Conservation (phyloP, 2,797 vertebrate genomes). For the Cyclopterus lumpus region DNA sequence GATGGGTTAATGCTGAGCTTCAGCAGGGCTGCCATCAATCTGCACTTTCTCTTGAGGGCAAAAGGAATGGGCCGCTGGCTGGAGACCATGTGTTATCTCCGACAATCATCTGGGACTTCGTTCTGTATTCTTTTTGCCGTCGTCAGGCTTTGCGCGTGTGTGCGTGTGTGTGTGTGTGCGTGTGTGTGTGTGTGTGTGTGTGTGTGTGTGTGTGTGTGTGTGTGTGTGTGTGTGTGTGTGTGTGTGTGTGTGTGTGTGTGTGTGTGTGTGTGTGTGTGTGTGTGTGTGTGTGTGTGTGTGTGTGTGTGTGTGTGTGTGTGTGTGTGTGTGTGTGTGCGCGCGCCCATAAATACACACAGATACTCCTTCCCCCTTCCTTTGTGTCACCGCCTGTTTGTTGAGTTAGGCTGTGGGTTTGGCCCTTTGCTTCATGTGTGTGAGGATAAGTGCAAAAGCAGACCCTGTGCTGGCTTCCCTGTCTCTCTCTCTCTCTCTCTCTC, state of each 20-base stretch:
- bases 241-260: not conserved
- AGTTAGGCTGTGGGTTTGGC: constrained; percentile 65
- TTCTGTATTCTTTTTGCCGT: constrained; percentile 14
- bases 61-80: constrained; percentile 28
- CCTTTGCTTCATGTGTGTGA: constrained; percentile 48
- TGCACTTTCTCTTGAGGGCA: constrained; percentile 40
- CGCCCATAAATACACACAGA: constrained; percentile 24
- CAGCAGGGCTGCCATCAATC: constrained; percentile 51
- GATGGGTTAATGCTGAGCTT: constrained; percentile 27
- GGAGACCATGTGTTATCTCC: constrained; percentile 27
- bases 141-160: constrained; percentile 31
- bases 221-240: constrained; percentile 4
- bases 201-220: not conserved
- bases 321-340: not conserved
- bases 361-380: constrained; percentile 20
- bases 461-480: constrained; percentile 30
- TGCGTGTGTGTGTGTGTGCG: not conserved
- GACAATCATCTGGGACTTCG: constrained; percentile 39
- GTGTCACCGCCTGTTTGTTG: constrained; percentile 68
- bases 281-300: constrained; percentile 12
- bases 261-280: not conserved
- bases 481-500: constrained; percentile 51
- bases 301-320: not conserved
- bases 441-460: constrained; percentile 75
- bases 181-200: not conserved